Evolutionary conservation across 2,797 vertebrate genomes (phyloP).

Genomic region (Toxotes lorentzi): DNA sequence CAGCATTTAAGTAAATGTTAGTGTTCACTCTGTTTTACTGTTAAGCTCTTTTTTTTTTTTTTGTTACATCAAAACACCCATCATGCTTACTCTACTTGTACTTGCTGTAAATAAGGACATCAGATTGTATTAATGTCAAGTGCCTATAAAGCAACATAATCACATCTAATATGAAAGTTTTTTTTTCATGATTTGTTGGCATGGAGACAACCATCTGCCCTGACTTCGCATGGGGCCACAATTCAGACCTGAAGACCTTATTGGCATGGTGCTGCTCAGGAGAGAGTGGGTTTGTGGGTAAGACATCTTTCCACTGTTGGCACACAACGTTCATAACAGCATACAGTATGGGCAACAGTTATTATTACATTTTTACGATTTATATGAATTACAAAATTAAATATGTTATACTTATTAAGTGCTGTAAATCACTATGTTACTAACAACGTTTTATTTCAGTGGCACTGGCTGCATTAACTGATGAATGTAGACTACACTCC

Average conservation of each 20-base stretch:
- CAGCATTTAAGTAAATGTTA: background rate
- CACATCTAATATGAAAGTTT: slow-evolving; percentile 31
- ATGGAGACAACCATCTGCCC: slow-evolving; percentile 52
- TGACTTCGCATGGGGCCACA: slow-evolving; percentile 39
- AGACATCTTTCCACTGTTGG: slow-evolving; percentile 36
- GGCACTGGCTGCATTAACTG: background rate
- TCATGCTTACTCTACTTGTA: too few species aligned
- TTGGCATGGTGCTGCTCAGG: slow-evolving; percentile 14
- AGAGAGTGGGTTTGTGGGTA: slow-evolving; percentile 17
- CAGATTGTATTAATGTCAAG: background rate
- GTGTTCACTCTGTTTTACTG: background rate
- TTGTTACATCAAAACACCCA: background rate
- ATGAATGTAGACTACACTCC: slow-evolving; percentile 5
- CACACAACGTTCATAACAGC: slow-evolving; percentile 1
- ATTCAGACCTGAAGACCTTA: slow-evolving; percentile 48
- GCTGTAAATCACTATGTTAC: background rate
- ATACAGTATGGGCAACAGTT: background rate
- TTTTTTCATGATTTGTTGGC: slow-evolving; percentile 40
- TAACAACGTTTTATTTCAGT: background rate
- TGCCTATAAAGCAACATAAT: slow-evolving; percentile 12
- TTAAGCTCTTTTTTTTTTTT: background rate
- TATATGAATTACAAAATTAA: background rate
- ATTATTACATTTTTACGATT: background rate
- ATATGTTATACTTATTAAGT: background rate
- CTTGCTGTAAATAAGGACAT: background rate